Conservation (phyloP, 2,113 vertebrate species). For the Cheirogaleus medius region DNA sequence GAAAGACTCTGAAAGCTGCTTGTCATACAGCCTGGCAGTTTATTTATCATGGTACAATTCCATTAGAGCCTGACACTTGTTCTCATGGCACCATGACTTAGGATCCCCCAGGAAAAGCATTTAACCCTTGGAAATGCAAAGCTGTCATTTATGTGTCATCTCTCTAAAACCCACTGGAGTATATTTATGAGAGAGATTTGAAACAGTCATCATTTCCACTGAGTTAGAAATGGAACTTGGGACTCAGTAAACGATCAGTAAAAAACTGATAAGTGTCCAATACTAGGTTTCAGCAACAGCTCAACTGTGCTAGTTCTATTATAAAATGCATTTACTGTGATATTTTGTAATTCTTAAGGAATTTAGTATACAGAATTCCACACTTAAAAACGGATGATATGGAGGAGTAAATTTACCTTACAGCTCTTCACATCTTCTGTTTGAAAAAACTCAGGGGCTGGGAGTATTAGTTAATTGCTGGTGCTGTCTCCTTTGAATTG, state of each 20-base stretch:
- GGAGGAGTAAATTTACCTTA: neutral
- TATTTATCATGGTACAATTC: conserved; percentile 78
- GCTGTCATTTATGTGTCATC: conserved; percentile 39
- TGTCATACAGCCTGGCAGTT: conserved; percentile 69
- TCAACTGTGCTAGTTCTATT: rapidly evolving
- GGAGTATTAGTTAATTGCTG: neutral
- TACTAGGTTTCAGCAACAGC: neutral
- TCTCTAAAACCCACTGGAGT: conserved; percentile 58
- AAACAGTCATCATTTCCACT: conserved; percentile 65
- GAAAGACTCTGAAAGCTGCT: conserved; percentile 70
- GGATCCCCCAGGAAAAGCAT: conserved; percentile 70
- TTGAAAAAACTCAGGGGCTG: neutral
- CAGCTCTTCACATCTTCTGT: neutral
- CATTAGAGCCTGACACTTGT: conserved; percentile 68
- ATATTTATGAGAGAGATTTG: conserved; percentile 63
- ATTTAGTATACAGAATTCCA: neutral
- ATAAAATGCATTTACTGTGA: neutral
- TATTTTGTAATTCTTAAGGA: neutral
- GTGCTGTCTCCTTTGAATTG: conserved; percentile 14
- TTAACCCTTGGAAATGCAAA: conserved; percentile 73
- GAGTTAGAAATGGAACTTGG: conserved; percentile 54
- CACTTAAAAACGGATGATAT: neutral
- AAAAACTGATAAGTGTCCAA: neutral
- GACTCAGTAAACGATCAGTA: conserved; percentile 47
- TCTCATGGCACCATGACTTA: conserved; percentile 20